phyloP scores from a whole-genome alignment of 1,140 invertebrate species.

The Drosophila teissieri region DNA sequence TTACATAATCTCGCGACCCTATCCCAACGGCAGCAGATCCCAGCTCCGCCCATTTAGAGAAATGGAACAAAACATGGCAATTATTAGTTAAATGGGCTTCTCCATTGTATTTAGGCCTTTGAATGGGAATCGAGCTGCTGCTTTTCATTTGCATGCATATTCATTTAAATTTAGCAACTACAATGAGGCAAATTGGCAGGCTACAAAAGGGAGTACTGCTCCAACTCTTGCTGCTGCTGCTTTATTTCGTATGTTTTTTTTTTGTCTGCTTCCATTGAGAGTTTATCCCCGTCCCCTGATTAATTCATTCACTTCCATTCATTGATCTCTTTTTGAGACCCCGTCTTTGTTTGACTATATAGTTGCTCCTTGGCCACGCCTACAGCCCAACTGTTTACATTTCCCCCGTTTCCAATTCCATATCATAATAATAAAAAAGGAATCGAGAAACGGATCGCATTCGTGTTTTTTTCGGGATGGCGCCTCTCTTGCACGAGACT shows the following conservation, averaged over 20 bases:
- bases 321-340: constrained; percentile 38
- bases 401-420: constrained; percentile 1
- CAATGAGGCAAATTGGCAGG: constrained; percentile 39
- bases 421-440: not conserved
- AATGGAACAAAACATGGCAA: constrained; percentile 46
- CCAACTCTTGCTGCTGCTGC: too few species aligned
- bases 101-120: constrained; percentile 39
- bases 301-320: constrained; percentile 48
- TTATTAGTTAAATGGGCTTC: constrained; percentile 64
- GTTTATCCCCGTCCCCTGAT: constrained; percentile 33
- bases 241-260: not conserved
- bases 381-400: constrained; percentile 20
- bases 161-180: constrained; percentile 56
- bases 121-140: constrained; percentile 49
- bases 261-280: constrained; percentile 11
- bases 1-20: not conserved
- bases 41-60: constrained; percentile 3
- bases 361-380: constrained; percentile 16
- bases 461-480: not conserved
- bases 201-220: constrained; percentile 24
- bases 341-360: constrained; percentile 15
- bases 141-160: constrained; percentile 62
- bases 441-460: constrained; percentile 16
- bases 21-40: not conserved
- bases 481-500: not conserved